Percentiles rank a stretch among this genome's conserved stretches.
These are phyloP conservation scores for Montipora capitata DNA, from an alignment of 92 coral and sea anemone species.

Conservation along the genomic window DNA sequence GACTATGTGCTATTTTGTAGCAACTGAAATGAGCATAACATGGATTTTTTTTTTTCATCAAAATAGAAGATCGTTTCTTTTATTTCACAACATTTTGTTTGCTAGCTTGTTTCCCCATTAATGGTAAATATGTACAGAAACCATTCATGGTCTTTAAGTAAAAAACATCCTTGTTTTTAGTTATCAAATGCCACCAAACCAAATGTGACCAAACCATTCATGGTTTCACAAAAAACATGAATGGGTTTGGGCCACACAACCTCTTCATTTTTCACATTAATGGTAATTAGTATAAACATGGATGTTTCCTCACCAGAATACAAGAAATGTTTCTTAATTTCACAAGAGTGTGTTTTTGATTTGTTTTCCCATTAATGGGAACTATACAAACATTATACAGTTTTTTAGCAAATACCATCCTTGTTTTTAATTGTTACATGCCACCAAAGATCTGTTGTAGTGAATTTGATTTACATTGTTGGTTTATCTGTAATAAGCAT, in stretches of 20 bases:
- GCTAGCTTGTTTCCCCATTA: no score
- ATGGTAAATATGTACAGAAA: no score
- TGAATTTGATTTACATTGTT: conserved; percentile 19
- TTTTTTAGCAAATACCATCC: conserved; percentile 4
- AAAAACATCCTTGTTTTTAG: conserved; percentile 1
- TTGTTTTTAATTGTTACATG: not conserved
- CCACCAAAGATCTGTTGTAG: conserved; percentile 14
- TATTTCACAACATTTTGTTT: not conserved
- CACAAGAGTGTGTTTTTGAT: conserved; percentile 25
- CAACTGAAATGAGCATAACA: not conserved
- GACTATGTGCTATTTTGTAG: not conserved
- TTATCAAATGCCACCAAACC: not conserved
- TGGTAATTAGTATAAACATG: not conserved
- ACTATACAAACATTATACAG: not conserved
- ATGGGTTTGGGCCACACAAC: not conserved
- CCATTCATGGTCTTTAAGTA: no score
- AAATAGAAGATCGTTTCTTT: not conserved
- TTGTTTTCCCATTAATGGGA: conserved; percentile 25
- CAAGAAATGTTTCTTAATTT: conserved; percentile 12
- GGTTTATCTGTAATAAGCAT: conserved; percentile 5
- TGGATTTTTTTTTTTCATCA: not conserved
- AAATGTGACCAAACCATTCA: not conserved
- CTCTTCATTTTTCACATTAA: not conserved
- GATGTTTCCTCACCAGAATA: conserved; percentile 5
- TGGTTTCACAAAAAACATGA: not conserved